Evolutionary conservation across 2,797 vertebrate genomes (phyloP).

Genomic region (Martes flavigula): DNA sequence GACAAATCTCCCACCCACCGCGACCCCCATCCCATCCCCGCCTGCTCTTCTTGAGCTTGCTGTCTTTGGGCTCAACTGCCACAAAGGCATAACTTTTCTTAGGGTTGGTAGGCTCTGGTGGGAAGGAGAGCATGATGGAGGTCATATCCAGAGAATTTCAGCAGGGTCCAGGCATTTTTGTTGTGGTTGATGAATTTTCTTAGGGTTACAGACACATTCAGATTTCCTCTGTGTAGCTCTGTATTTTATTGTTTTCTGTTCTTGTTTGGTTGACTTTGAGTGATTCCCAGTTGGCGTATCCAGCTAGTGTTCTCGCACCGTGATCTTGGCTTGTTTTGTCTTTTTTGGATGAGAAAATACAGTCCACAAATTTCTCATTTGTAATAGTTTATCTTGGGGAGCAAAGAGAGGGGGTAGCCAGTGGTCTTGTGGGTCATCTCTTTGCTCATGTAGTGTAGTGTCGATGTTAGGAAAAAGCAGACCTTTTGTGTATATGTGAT

Average conservation of each 20-base stretch:
- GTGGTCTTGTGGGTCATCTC: background rate
- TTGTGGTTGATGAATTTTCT: background rate
- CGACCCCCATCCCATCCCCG: background rate
- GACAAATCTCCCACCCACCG: too few species aligned
- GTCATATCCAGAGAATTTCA: background rate
- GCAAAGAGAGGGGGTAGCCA: background rate
- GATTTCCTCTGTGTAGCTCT: background rate
- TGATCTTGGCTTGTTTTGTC: background rate
- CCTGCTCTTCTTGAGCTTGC: background rate
- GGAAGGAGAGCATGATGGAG: background rate
- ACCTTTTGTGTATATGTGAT: background rate
- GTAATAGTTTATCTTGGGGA: background rate
- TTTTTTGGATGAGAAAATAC: conserved; percentile 22
- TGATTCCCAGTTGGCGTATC: background rate
- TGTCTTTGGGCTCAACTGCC: background rate
- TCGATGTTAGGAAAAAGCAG: background rate
- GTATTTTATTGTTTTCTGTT: background rate
- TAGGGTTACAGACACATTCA: background rate
- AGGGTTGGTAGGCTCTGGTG: background rate
- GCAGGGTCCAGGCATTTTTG: background rate
- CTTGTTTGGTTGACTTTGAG: background rate
- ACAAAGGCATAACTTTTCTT: background rate
- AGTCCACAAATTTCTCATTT: background rate
- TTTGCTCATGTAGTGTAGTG: background rate
- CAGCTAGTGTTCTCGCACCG: background rate